A percentile compares a stretch with the other conserved stretches of the same genome.
These are phyloP conservation scores for Rhagonycha fulva DNA, from an alignment of 2,888 invertebrate genomes.

Conservation along the genomic window DNA sequence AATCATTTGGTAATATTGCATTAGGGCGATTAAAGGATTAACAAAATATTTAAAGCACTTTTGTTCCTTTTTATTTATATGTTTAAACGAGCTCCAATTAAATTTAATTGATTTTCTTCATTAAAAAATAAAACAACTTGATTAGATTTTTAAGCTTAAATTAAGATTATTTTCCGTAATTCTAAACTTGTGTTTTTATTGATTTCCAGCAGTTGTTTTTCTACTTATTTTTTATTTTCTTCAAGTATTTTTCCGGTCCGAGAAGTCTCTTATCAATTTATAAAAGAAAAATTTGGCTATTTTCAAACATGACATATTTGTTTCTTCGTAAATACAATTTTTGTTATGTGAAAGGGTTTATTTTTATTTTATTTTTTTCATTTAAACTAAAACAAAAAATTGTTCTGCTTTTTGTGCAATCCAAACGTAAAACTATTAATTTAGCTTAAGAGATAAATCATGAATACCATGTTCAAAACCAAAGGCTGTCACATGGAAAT, in stretches of 20 bases:
- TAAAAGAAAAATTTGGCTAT: background rate
- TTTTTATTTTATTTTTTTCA: background rate
- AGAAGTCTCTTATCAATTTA: background rate
- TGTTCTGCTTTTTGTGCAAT: background rate
- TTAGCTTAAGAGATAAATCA: background rate
- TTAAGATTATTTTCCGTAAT: background rate
- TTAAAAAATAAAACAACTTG: background rate
- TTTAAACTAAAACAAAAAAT: background rate
- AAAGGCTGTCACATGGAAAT: background rate
- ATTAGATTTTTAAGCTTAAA: background rate
- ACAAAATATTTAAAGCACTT: background rate
- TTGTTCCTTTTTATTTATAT: background rate
- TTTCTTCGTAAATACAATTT: background rate
- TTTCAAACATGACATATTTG: background rate
- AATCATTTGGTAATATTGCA: conserved; percentile 10
- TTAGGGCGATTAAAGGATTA: background rate
- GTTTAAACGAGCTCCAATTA: background rate
- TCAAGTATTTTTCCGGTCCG: background rate
- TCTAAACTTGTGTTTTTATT: background rate
- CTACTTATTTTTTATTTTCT: background rate
- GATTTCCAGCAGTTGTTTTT: background rate
- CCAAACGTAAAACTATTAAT: background rate
- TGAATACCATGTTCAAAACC: background rate
- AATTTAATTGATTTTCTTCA: background rate
- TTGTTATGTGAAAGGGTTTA: background rate